phyloP scores from a whole-genome alignment of 2,888 invertebrate species.

The Trichopria drosophilae region DNA sequence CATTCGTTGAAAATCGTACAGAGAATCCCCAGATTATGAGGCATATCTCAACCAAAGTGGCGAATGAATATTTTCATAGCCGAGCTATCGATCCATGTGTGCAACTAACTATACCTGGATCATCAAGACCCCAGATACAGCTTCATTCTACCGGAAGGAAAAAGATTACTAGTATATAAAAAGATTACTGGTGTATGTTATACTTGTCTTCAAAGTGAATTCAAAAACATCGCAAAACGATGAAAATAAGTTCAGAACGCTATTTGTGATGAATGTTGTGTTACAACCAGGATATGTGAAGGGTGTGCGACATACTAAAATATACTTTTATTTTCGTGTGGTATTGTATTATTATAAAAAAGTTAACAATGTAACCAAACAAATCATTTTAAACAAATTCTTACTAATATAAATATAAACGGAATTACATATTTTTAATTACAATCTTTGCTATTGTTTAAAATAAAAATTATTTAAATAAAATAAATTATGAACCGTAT shows the following conservation, averaged over 20 bases:
- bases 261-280: too few species aligned
- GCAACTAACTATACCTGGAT: slow-evolving; percentile 26
- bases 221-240: slow-evolving; percentile 28
- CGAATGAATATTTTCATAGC: slow-evolving; percentile 26
- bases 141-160: slow-evolving; percentile 30
- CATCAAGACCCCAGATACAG: slow-evolving; percentile 19
- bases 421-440: too few species aligned
- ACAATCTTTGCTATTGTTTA: too few species aligned
- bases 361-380: too few species aligned
- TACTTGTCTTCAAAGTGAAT: slow-evolving; percentile 27
- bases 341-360: slow-evolving; percentile 20
- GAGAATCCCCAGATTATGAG: too few species aligned
- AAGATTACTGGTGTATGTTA: slow-evolving; percentile 26
- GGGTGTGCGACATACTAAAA: slow-evolving; percentile 23
- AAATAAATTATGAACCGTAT: too few species aligned
- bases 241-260: slow-evolving; percentile 24
- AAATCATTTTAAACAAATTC: too few species aligned
- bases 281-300: slow-evolving; percentile 26
- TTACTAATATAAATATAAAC: too few species aligned
- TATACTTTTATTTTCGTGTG: slow-evolving; percentile 14
- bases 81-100: slow-evolving; percentile 26
- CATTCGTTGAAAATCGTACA: slow-evolving; percentile 28
- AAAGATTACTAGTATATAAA: too few species aligned
- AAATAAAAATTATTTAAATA: too few species aligned
- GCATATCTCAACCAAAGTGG: slow-evolving; percentile 27